Evolutionary conservation across 2,888 invertebrate species (phyloP).

Genomic region (Melieria omissa): DNA sequence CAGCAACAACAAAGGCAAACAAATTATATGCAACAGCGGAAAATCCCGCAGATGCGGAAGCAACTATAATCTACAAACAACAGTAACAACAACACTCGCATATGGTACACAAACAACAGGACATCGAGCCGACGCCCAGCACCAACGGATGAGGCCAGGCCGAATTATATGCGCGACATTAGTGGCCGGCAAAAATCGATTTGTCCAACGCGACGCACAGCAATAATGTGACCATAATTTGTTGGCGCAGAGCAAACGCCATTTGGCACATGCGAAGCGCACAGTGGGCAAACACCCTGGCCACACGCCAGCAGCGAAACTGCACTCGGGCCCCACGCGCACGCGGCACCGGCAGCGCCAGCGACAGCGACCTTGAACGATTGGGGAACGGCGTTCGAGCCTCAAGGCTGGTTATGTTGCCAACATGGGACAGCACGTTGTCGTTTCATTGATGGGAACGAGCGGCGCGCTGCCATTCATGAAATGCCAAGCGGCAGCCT

Average conservation of each 20-base stretch:
- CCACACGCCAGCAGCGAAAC: not conserved
- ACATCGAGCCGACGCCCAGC: constrained; percentile 33
- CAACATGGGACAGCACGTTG: not conserved
- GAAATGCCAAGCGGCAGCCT: not conserved
- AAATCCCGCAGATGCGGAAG: not conserved
- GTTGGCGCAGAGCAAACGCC: too few species aligned
- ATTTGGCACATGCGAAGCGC: too few species aligned
- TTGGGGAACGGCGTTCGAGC: constrained; percentile 15
- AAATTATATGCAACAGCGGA: not conserved
- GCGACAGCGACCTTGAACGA: constrained; percentile 31
- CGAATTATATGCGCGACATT: not conserved
- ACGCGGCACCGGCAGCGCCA: not conserved
- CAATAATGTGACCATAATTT: constrained; percentile 7
- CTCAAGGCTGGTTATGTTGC: constrained; percentile 21
- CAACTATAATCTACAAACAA: not conserved
- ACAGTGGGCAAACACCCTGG: not conserved
- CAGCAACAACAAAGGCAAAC: not conserved
- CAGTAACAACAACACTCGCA: not conserved
- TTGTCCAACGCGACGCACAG: constrained; percentile 4
- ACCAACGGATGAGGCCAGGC: too few species aligned
- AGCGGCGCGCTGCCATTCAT: constrained; percentile 28
- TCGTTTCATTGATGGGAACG: constrained; percentile 17
- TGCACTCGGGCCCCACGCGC: not conserved
- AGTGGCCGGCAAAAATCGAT: constrained; percentile 21
- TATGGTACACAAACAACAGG: not conserved